Evolutionary conservation across 2,113 vertebrate species (phyloP).

Genomic region (Strigops habroptila): DNA sequence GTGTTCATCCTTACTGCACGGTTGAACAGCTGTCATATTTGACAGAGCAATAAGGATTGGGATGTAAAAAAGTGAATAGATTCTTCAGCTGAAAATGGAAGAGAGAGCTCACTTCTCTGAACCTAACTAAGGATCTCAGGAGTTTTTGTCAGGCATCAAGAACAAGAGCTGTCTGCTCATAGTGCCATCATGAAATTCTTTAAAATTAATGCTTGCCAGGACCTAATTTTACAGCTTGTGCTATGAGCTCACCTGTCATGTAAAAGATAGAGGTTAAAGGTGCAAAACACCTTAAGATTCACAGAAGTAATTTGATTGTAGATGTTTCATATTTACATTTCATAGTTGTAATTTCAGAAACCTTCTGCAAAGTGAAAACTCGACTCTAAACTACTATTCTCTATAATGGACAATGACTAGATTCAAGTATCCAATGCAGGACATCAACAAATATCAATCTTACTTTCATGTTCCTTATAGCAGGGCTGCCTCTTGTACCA

Average conservation of each 20-base stretch:
- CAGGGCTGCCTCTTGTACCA: neutral
- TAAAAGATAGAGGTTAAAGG: neutral
- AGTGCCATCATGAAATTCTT: neutral
- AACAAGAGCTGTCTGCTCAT: neutral
- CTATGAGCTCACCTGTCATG: neutral
- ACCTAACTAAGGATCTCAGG: neutral
- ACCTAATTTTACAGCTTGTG: neutral
- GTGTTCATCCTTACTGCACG: neutral
- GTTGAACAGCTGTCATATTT: neutral
- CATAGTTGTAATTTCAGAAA: neutral
- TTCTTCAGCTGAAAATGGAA: neutral
- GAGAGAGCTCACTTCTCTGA: neutral
- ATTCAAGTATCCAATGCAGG: neutral
- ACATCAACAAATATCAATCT: neutral
- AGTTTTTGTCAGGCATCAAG: neutral
- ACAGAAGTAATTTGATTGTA: neutral
- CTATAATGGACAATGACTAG: neutral
- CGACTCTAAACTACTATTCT: neutral
- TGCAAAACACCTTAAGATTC: neutral
- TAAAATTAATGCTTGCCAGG: neutral
- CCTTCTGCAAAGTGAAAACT: neutral
- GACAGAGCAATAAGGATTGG: neutral
- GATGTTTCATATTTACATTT: neutral
- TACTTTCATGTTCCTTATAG: neutral
- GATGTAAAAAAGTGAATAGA: neutral